Evolutionary conservation across 2,888 invertebrate species (phyloP).

Genomic region (Nomada goodeniana): DNA sequence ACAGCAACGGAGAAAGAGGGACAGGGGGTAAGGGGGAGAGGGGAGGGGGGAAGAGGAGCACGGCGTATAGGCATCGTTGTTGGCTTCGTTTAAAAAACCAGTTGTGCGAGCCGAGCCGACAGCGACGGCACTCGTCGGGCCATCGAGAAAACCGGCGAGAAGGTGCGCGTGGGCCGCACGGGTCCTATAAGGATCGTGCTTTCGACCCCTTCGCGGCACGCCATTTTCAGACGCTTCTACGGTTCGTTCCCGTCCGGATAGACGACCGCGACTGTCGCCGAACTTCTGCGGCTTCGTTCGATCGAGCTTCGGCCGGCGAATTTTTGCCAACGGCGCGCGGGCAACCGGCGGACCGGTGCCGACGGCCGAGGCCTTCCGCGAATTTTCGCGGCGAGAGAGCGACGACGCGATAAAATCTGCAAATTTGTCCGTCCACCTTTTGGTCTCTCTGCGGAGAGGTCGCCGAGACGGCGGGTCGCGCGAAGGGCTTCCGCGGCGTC

Average conservation of each 20-base stretch:
- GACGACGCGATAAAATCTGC: conserved; percentile 20
- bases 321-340: no score
- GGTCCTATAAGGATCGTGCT: conserved; percentile 72
- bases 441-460: background rate
- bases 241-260: conserved; percentile 38
- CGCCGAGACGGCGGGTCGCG: background rate
- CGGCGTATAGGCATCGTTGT: conserved; percentile 80
- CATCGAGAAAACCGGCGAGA: conserved; percentile 71
- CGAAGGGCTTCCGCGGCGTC: conserved; percentile 23
- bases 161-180: conserved; percentile 83
- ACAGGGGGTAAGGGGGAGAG: no score
- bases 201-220: conserved; percentile 61
- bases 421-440: background rate
- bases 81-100: conserved; percentile 83
- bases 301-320: no score
- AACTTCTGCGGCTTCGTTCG: background rate
- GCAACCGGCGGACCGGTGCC: background rate
- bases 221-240: conserved; percentile 30
- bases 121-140: conserved; percentile 72
- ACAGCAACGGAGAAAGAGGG: conserved; percentile 58
- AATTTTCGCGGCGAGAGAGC: conserved; percentile 17
- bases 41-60: conserved; percentile 61
- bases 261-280: conserved; percentile 10
- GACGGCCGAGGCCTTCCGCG: conserved; percentile 27
- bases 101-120: conserved; percentile 82